phyloP scores from a whole-genome alignment of 2,888 invertebrate species.

The Aleiodes leptofemur region DNA sequence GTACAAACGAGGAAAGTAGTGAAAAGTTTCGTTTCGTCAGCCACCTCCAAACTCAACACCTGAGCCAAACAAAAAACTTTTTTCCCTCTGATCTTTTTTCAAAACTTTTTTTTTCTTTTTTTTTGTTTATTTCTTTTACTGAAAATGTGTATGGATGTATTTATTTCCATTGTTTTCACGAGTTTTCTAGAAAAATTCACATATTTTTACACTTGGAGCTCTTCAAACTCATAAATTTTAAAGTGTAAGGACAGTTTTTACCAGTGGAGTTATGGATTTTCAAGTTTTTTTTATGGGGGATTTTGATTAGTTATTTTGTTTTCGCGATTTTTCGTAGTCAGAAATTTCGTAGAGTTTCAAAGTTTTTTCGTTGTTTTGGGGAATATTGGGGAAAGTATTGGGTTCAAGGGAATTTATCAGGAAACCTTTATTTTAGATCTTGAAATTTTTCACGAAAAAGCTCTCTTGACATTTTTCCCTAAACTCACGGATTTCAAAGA shows the following conservation, averaged over 20 bases:
- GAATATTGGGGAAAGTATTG: too few species aligned
- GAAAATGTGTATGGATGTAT: slow-evolving; percentile 20
- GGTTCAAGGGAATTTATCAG: too few species aligned
- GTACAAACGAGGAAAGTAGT: slow-evolving; percentile 21
- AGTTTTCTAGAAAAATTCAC: slow-evolving; percentile 1
- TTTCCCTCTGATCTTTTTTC: slow-evolving; percentile 18
- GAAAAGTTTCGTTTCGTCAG: slow-evolving; percentile 31
- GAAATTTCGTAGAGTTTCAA: too few species aligned
- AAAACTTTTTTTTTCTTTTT: neutral
- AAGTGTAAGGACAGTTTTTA: neutral
- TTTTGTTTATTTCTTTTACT: too few species aligned
- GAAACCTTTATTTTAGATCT: too few species aligned
- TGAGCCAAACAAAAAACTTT: slow-evolving; percentile 29
- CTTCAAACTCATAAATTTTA: neutral
- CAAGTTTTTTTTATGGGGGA: too few species aligned
- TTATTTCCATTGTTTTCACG: slow-evolving; percentile 16
- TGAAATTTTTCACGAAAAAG: too few species aligned
- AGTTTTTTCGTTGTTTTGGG: too few species aligned
- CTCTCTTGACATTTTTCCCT: too few species aligned
- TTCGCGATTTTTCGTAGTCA: too few species aligned
- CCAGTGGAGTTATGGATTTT: neutral
- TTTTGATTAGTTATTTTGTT: too few species aligned
- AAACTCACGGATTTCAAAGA: too few species aligned
- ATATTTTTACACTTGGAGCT: neutral
- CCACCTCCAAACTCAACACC: slow-evolving; percentile 18